Percentiles rank a stretch among this genome's conserved stretches.
Evolutionary conservation across 2,797 vertebrate species (phyloP).

Genomic region (Pangasius krempfi): DNA sequence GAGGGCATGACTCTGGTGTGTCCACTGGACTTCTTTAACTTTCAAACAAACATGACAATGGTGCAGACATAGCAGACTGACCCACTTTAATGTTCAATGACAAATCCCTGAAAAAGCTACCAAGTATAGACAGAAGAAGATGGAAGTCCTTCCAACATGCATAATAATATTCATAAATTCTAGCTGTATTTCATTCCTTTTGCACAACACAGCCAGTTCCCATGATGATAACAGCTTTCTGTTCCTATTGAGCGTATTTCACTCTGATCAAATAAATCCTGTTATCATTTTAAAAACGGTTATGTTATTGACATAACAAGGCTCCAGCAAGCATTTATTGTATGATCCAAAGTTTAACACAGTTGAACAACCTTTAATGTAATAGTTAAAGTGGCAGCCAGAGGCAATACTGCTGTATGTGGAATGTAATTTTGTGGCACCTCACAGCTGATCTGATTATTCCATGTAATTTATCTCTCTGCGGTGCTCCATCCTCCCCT

Average conservation of each 20-base stretch:
- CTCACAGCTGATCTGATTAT: conserved; percentile 42
- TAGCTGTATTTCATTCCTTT: conserved; percentile 31
- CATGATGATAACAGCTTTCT: conserved; percentile 15
- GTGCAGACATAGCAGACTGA: neutral
- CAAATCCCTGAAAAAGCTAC: conserved; percentile 18
- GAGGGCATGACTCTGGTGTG: neutral
- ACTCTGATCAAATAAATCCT: conserved; percentile 42
- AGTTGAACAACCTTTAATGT: conserved; percentile 18
- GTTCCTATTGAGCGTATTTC: conserved; percentile 19
- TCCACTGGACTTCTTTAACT: neutral
- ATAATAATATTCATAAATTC: conserved; percentile 23
- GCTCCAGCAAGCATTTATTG: conserved; percentile 18
- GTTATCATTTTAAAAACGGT: conserved; percentile 22
- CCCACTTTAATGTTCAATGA: neutral
- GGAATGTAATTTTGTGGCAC: conserved; percentile 39
- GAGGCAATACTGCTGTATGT: conserved; percentile 28
- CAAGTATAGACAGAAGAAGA: neutral
- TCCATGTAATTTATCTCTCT: conserved; percentile 53
- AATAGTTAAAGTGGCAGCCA: conserved; percentile 18
- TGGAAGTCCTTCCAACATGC: neutral
- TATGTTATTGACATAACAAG: conserved; percentile 30
- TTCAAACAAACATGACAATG: neutral
- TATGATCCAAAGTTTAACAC: conserved; percentile 32
- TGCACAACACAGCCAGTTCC: conserved; percentile 23
- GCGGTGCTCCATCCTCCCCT: conserved; percentile 13